Percentiles rank a stretch among this genome's conserved stretches.
These are phyloP conservation scores for Carettochelys insculpta DNA, from an alignment of 2,113 vertebrate species.

Conservation along the genomic window DNA sequence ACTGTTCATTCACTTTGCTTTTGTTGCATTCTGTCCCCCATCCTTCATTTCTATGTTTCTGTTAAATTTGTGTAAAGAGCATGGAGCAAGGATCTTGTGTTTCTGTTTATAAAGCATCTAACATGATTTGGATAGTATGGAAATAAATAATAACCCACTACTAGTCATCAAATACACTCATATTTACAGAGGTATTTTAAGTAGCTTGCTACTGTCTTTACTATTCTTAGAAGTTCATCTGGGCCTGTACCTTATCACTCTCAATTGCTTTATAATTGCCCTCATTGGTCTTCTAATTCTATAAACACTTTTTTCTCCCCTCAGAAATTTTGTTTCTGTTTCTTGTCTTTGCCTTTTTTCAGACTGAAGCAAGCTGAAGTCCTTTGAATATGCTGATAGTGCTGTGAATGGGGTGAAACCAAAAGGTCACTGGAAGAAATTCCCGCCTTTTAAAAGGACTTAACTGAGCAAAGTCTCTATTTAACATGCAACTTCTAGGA, in stretches of 20 bases:
- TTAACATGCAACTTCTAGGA: background rate
- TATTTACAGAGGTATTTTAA: background rate
- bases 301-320: background rate
- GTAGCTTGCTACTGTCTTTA: background rate
- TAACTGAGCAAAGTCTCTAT: conserved; percentile 25
- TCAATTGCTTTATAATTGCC: background rate
- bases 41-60: background rate
- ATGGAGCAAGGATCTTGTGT: background rate
- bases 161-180: background rate
- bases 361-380: background rate
- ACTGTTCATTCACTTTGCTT: background rate
- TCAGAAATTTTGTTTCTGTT: background rate
- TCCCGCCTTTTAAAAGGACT: background rate
- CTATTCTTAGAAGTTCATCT: background rate
- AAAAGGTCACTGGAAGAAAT: background rate
- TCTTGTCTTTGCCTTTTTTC: background rate
- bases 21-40: background rate
- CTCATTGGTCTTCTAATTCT: background rate
- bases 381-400: background rate
- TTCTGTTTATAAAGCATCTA: background rate
- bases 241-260: background rate
- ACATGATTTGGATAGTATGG: background rate
- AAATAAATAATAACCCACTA: background rate
- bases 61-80: background rate
- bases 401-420: background rate